Base-by-base conservation (phyloP, 2,113 vertebrate genomes). In the Myrmecophaga tridactyla region DNA sequence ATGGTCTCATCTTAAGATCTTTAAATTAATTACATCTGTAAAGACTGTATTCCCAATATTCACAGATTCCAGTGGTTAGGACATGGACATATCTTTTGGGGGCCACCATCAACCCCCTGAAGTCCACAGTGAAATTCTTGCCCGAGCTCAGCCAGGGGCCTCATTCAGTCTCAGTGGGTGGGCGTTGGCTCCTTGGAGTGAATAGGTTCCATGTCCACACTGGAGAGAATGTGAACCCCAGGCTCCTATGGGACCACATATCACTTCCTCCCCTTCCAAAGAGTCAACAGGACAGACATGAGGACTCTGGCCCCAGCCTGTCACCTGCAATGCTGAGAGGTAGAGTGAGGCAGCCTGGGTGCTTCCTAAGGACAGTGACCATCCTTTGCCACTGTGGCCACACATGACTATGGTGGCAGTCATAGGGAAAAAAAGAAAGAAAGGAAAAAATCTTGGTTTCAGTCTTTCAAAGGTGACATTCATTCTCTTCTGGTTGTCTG, bases 121-220 rank as follows among this genome's bases (percentile, higher is more conserved):
- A 27, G 43, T 39, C 20, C 53, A 36, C 43, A 41, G 14, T n/a
- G 65, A n/a, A 72, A 36, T n/a, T 41, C 48, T 3, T 53, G 43
- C 51, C 3, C 7, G 14, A 23, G 2, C 18, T 70, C 34, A 62
- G 56, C 17, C 43, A 14, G 76, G 15, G 46, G 7, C 29, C 21
- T 43, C 29, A 70, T 43, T 27, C 58, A 53, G 56, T 43, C 43
- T 53, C 4, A 7, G 67, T 43, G 53, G n/a, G n/a, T n/a, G 43
- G 7, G 29, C 3, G 18, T 4, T n/a, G 13, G 10, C n/a, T 14
- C n/a, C 27, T 4, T 5, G 72, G 46, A 4, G 10, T 21, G 20
- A 18, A 21, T 6, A 27, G 41, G 4, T 43, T 8, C 0, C 31
- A 31, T 25, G 25, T 46, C 36, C 31, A 51, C 0, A 0, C 1